Conservation (phyloP, 1,140 invertebrate species). For the Bactericera cockerelli region DNA sequence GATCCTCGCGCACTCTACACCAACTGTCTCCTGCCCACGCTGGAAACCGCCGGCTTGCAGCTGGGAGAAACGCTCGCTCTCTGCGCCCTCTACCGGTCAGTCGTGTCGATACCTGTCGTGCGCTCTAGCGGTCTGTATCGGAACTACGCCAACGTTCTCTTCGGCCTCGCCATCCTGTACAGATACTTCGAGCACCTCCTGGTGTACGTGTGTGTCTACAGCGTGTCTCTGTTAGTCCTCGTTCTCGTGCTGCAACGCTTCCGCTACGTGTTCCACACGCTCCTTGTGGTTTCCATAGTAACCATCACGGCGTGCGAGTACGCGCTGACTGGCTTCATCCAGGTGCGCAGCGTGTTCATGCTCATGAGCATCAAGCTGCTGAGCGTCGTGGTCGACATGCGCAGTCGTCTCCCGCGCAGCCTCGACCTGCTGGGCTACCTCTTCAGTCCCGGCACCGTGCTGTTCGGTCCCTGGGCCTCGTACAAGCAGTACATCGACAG, state of each 20-base stretch:
- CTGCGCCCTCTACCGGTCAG: not conserved
- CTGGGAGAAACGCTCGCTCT: not conserved
- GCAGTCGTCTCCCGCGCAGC: not conserved
- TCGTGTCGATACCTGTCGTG: not conserved
- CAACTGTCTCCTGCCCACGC: not conserved
- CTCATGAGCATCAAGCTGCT: not conserved
- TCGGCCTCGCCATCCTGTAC: not conserved
- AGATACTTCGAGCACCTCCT: not conserved
- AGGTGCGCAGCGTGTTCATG: not conserved
- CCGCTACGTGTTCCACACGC: not conserved
- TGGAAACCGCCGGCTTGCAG: not conserved
- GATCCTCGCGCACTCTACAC: not conserved
- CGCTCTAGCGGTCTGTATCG: not conserved
- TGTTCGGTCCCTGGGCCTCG: not conserved
- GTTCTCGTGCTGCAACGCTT: not conserved
- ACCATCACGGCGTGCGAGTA: not conserved
- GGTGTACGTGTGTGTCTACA: not conserved
- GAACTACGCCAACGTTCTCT: not conserved
- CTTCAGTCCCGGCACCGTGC: not conserved
- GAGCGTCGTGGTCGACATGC: not conserved
- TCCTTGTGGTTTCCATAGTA: constrained; percentile 1
- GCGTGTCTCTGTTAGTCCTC: not conserved
- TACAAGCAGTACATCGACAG: not conserved
- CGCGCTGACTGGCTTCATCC: not conserved
- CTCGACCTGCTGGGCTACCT: not conserved